A percentile compares a stretch with the other conserved stretches of the same genome.
phyloP scores from a whole-genome alignment of 2,113 vertebrate species.

The Lethenteron camtschaticum region DNA sequence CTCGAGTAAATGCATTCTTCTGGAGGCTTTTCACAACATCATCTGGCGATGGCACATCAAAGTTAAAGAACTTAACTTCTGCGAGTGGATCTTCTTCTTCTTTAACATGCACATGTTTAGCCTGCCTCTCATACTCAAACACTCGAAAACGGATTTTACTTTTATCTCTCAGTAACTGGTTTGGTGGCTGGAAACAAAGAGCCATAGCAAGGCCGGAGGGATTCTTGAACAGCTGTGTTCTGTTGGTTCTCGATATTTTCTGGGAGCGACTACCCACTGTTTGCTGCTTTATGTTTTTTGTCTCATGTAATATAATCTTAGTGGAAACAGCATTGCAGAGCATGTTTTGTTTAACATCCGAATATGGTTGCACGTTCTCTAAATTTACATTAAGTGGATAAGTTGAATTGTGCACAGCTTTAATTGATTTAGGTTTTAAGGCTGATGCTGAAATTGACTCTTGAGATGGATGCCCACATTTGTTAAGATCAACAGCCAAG shows the following conservation, averaged over 20 bases:
- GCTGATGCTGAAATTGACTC: no score
- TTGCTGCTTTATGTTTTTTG: constrained; percentile 14
- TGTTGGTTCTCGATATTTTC: constrained; percentile 18
- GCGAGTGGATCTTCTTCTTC: constrained; percentile 24
- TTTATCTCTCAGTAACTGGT: no score
- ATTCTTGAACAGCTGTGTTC: constrained; percentile 13
- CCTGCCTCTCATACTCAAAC: constrained; percentile 33
- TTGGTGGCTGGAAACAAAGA: constrained; percentile 28
- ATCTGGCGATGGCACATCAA: constrained; percentile 73
- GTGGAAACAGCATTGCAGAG: no score
- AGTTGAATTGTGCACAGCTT: not conserved
- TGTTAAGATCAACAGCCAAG: no score
- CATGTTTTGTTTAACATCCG: no score
- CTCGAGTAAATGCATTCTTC: constrained; percentile 53
- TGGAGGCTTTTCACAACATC: constrained; percentile 69
- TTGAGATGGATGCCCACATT: no score
- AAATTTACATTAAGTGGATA: constrained; percentile 15
- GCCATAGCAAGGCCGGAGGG: constrained; percentile 37
- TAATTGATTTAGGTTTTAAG: no score
- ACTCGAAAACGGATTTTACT: constrained; percentile 11
- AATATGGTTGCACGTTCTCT: not conserved
- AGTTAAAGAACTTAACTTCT: constrained; percentile 50
- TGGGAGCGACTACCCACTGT: constrained; percentile 15
- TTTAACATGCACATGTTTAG: constrained; percentile 25
- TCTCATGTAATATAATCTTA: no score